Percentiles rank a stretch among this genome's conserved stretches.
These are phyloP conservation scores for Drosophila novamexicana DNA, from an alignment of 1,140 invertebrate genomes.

Conservation along the genomic window DNA sequence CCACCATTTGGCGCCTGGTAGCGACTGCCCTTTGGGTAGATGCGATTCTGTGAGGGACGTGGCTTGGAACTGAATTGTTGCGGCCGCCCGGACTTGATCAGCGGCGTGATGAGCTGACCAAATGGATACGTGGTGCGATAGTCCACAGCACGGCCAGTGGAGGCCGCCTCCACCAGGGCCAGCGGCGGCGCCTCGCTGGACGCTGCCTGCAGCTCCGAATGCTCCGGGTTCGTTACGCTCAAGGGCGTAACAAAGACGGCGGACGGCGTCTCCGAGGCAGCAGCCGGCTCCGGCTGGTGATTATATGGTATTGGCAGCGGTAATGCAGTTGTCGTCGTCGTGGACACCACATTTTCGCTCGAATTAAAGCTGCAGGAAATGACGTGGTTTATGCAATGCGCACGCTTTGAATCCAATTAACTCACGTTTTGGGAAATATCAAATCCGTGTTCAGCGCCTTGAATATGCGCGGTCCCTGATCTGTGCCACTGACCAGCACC, in stretches of 20 bases:
- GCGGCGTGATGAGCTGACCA: constrained; percentile 70
- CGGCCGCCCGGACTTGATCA: constrained; percentile 55
- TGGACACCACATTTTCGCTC: constrained; percentile 71
- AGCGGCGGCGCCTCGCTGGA: constrained; percentile 23
- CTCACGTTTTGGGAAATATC: constrained; percentile 79
- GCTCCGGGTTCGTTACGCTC: constrained; percentile 3
- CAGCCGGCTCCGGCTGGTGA: constrained; percentile 38
- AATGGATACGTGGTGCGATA: constrained; percentile 78
- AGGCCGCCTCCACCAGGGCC: constrained; percentile 41
- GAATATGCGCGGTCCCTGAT: constrained; percentile 74
- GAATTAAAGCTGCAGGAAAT: constrained; percentile 66
- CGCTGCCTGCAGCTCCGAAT: not conserved
- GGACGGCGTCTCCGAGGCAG: constrained; percentile 14
- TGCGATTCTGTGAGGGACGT: constrained; percentile 49
- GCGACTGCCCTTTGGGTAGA: constrained; percentile 45
- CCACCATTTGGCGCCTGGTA: constrained; percentile 24
- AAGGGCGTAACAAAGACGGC: constrained; percentile 61
- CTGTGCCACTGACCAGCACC: constrained; percentile 48
- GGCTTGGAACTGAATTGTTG: constrained; percentile 42
- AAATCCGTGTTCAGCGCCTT: constrained; percentile 81
- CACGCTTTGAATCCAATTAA: constrained; percentile 8
- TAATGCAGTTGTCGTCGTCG: constrained; percentile 42
- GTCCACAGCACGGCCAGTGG: constrained; percentile 79
- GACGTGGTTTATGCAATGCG: not conserved
- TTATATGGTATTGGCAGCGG: constrained; percentile 64